Conservation (phyloP, 2,888 invertebrate genomes). For the Hemaris fuciformis region DNA sequence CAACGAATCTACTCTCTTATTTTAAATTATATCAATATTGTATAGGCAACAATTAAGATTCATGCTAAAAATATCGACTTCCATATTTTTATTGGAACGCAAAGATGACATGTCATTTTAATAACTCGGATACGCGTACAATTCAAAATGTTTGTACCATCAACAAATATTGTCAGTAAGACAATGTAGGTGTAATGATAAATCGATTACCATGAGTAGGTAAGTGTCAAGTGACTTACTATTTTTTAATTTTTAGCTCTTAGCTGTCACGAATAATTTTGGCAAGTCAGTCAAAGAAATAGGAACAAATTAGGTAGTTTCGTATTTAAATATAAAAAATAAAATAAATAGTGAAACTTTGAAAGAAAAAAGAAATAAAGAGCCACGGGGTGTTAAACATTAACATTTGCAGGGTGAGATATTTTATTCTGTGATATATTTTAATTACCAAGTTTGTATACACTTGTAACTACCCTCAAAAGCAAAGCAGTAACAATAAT, state of each 20-base stretch:
- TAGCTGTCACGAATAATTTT: conserved; percentile 1
- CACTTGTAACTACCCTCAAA: neutral
- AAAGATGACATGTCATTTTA: conserved; percentile 43
- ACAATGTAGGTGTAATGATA: neutral
- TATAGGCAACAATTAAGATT: neutral
- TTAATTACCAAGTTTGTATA: neutral
- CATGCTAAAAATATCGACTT: neutral
- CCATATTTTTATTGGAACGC: neutral
- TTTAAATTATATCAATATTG: neutral
- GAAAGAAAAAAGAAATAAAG: neutral
- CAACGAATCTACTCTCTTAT: neutral
- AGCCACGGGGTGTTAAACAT: neutral
- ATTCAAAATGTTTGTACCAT: neutral
- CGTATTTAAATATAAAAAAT: neutral
- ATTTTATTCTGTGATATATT: neutral
- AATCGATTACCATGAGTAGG: too few species aligned
- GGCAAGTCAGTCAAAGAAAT: conserved; percentile 25
- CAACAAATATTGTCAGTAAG: neutral
- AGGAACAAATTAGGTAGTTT: conserved; percentile 19
- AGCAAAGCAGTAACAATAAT: neutral
- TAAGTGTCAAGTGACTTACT: too few species aligned
- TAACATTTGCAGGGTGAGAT: neutral
- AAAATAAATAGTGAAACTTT: neutral
- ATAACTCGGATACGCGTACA: conserved; percentile 10
- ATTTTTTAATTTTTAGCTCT: neutral